phyloP scores from a whole-genome alignment of 2,888 invertebrate species.

The Raillietiella orientalis region DNA sequence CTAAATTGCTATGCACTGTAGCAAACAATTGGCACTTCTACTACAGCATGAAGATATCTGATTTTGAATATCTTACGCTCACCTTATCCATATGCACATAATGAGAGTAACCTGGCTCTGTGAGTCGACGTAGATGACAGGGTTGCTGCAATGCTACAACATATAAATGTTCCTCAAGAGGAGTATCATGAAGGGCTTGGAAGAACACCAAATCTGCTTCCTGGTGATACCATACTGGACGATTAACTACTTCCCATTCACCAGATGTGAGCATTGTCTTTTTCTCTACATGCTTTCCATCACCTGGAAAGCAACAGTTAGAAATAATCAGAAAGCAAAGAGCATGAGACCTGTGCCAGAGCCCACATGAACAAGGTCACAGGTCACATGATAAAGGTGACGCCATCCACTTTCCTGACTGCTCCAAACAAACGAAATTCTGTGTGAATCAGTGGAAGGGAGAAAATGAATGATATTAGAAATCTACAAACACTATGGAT shows the following conservation, averaged over 20 bases:
- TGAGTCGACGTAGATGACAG: conserved; percentile 37
- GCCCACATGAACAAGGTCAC: no score
- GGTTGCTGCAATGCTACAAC: conserved; percentile 38
- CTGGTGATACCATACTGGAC: conserved; percentile 60
- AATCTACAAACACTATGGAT: conserved; percentile 13
- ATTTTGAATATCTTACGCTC: conserved; percentile 8
- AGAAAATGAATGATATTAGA: conserved; percentile 65
- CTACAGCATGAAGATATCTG: background rate
- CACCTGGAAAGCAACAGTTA: no score
- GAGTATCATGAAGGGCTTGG: conserved; percentile 57
- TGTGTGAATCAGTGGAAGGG: conserved; percentile 18
- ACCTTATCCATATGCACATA: conserved; percentile 45
- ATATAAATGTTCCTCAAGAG: conserved; percentile 71
- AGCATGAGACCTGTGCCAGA: no score
- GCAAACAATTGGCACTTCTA: background rate
- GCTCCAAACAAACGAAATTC: conserved; percentile 50
- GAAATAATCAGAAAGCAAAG: no score
- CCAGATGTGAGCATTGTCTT: conserved; percentile 31
- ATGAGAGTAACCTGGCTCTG: conserved; percentile 53
- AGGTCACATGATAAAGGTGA: conserved; percentile 61
- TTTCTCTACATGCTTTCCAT: background rate
- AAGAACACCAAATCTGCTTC: conserved; percentile 51
- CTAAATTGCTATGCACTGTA: background rate
- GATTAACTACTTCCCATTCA: conserved; percentile 70
- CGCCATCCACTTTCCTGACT: conserved; percentile 67